Evolutionary conservation across 2,113 vertebrate species (phyloP).

Genomic region (Myiopsitta monachus): DNA sequence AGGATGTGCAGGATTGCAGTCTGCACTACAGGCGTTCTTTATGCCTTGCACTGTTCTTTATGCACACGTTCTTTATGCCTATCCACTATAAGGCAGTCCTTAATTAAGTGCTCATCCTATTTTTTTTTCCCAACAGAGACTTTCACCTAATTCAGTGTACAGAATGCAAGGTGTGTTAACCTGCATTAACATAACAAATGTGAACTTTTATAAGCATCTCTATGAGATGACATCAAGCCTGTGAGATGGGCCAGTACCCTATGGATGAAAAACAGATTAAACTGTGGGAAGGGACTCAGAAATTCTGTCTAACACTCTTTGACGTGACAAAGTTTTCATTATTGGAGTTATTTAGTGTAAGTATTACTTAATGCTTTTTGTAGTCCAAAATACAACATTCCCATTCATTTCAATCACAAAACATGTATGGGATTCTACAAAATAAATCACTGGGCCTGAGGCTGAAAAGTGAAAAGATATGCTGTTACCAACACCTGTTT

Average conservation of each 20-base stretch:
- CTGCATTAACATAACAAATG: not conserved
- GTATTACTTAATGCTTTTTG: not conserved
- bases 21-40: not conserved
- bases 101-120: not conserved
- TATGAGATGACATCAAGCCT: not conserved
- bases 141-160: not conserved
- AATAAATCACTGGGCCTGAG: not conserved
- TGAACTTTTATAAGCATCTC: not conserved
- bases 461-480: not conserved
- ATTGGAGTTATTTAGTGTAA: not conserved
- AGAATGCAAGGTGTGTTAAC: not conserved
- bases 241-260: not conserved
- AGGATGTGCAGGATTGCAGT: not conserved
- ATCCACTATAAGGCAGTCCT: not conserved
- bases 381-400: not conserved
- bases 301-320: not conserved
- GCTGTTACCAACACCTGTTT: not conserved
- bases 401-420: not conserved
- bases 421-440: not conserved
- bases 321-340: not conserved
- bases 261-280: not conserved
- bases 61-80: not conserved
- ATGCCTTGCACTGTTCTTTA: not conserved
- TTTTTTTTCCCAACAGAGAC: not conserved
- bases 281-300: not conserved